Percentiles rank a stretch among this genome's conserved stretches.
Conservation (phyloP, 2,113 vertebrate species). For the Sebastes fasciatus region DNA sequence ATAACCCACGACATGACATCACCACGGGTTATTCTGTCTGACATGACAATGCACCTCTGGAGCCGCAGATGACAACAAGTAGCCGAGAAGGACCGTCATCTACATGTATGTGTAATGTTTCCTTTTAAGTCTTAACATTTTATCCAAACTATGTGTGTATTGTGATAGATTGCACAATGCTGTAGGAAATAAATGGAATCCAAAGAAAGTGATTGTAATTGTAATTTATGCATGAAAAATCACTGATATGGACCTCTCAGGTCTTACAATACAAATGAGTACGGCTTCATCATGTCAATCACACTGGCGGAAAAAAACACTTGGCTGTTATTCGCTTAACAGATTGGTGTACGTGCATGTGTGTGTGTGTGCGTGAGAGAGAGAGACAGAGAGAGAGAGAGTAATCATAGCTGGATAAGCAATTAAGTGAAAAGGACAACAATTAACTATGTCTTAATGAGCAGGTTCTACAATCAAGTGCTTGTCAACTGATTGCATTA, state of each 20-base stretch:
- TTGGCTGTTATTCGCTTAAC: neutral
- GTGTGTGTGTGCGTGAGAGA: neutral
- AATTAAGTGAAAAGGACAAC: constrained; percentile 59
- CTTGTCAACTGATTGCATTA: constrained; percentile 68
- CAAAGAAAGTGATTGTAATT: neutral
- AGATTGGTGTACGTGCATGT: neutral
- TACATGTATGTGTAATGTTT: neutral
- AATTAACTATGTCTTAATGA: constrained; percentile 67
- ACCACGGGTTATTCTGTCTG: neutral
- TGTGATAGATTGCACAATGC: neutral
- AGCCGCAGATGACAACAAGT: neutral
- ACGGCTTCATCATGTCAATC: neutral
- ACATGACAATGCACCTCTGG: neutral
- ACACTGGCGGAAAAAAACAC: neutral
- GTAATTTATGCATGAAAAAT: neutral
- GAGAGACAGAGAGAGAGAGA: too few species aligned
- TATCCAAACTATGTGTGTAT: neutral
- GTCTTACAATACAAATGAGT: neutral
- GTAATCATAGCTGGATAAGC: constrained; percentile 43
- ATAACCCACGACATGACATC: neutral
- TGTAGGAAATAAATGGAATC: neutral
- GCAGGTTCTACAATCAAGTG: constrained; percentile 55
- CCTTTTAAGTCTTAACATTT: neutral
- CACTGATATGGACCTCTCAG: neutral
- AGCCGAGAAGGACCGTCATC: neutral